phyloP scores from a whole-genome alignment of 2,888 invertebrate species.

The Urechis unicinctus region DNA sequence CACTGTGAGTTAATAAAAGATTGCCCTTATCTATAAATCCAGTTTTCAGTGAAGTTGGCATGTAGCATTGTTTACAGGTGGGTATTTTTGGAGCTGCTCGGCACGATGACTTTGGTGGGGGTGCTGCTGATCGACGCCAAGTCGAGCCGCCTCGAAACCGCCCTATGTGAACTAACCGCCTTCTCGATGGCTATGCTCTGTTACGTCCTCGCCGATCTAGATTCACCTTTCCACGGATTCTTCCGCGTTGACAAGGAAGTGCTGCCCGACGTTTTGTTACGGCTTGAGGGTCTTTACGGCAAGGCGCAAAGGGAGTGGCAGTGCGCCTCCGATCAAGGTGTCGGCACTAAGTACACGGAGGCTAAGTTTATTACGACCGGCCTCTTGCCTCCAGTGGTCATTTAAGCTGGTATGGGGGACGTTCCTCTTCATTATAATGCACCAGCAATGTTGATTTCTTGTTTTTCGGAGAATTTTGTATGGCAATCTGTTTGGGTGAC shows the following conservation, averaged over 20 bases:
- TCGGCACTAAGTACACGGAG: no score
- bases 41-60: no score
- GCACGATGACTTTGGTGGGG: slow-evolving; percentile 34
- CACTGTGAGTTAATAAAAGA: no score
- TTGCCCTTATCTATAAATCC: no score
- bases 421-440: no score
- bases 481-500: no score
- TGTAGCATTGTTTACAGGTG: slow-evolving; percentile 28
- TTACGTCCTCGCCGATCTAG: slow-evolving; percentile 21
- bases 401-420: no score
- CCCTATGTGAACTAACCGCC: slow-evolving; percentile 37
- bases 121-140: slow-evolving; percentile 29
- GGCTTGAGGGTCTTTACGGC: background rate
- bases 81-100: slow-evolving; percentile 34
- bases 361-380: no score
- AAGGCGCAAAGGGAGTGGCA: background rate
- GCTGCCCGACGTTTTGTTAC: slow-evolving; percentile 25
- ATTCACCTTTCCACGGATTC: slow-evolving; percentile 26
- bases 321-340: background rate
- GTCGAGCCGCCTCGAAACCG: slow-evolving; percentile 30
- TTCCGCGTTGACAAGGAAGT: slow-evolving; percentile 32
- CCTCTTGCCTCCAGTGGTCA: no score
- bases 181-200: slow-evolving; percentile 36
- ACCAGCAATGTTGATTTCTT: no score
- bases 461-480: no score